Base-by-base conservation (phyloP, 2,113 vertebrate genomes). In the Python bivittatus region DNA sequence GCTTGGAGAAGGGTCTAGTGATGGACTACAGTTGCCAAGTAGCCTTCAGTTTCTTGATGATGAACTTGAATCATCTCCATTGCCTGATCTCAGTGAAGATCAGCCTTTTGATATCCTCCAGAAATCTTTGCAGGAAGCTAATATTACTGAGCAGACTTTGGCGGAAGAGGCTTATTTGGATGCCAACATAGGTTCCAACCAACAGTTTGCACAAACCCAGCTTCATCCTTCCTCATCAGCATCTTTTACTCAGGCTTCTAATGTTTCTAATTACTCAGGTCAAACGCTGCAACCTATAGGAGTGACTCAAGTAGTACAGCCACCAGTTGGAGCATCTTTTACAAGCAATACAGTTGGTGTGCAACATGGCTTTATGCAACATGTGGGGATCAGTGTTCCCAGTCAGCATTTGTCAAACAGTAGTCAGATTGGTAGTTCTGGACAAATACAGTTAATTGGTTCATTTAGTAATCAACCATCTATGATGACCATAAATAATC, bases 51-150 rank as follows among this genome's bases (percentile, higher is more conserved):
- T 99, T 95, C 99, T 99, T 85, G 99, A 99, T 97, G 99, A 99
- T 97, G 99, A 99, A 95, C 98, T 99, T 96, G 98, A 98, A 27
- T 98, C 97, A 91, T 99, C 99, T 93, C 98, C 99, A 52, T 98
- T 98, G 91, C 98, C 96, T 92, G 99, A 99, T 95, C 98, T 99
- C 54, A 98, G 97, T 91, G 99, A 99, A 97, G 99, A 99, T 97
- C 99, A 99, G 95, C 99, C 99, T 95, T 99, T 99, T 90, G 99
- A 99, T 98, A 99, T 99, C 97, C 98, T 99, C 60, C 99, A 99
- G 97, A 99, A 99, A 96, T 99, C 99, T 94, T 98, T 99, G 94
- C 97, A 99, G 97, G 99, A 99, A 97, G 99, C 99, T 68, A 99
- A 99, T 97, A 99, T 99, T 97, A 99, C 99, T 9, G 99, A 99